phyloP scores from a whole-genome alignment of 2,797 vertebrate genomes.

The Phrynocephalus vlangalii region DNA sequence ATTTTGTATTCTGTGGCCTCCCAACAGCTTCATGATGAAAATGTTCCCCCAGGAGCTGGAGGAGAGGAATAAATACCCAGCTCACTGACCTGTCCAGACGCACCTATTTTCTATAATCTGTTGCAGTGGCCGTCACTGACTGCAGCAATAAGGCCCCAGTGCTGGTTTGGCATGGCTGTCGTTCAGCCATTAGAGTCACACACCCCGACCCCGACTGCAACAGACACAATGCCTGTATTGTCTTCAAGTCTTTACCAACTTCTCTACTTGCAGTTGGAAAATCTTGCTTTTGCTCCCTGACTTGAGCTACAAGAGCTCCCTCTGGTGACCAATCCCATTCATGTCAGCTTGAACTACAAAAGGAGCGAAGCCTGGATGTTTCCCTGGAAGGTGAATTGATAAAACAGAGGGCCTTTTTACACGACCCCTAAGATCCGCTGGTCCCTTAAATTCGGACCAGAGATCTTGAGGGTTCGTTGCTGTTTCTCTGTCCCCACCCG shows the following conservation, averaged over 20 bases:
- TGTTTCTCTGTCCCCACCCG: too few species aligned
- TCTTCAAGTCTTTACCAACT: too few species aligned
- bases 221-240: not conserved
- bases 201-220: not conserved
- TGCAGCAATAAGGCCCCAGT: not conserved
- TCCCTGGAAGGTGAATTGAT: too few species aligned
- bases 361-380: not conserved
- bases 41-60: not conserved
- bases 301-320: slow-evolving; percentile 23
- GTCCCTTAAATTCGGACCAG: too few species aligned
- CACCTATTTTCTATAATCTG: too few species aligned
- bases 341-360: not conserved
- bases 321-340: slow-evolving; percentile 3
- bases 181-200: not conserved
- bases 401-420: too few species aligned
- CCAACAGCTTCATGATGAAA: not conserved
- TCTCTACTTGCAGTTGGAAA: not conserved
- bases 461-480: too few species aligned
- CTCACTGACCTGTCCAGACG: too few species aligned
- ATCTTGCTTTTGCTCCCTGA: not conserved
- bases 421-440: too few species aligned
- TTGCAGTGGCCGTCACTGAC: too few species aligned
- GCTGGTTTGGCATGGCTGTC: not conserved
- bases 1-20: not conserved
- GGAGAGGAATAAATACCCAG: not conserved